phyloP scores from a whole-genome alignment of 2,113 vertebrate species.

The Oenanthe melanoleuca region DNA sequence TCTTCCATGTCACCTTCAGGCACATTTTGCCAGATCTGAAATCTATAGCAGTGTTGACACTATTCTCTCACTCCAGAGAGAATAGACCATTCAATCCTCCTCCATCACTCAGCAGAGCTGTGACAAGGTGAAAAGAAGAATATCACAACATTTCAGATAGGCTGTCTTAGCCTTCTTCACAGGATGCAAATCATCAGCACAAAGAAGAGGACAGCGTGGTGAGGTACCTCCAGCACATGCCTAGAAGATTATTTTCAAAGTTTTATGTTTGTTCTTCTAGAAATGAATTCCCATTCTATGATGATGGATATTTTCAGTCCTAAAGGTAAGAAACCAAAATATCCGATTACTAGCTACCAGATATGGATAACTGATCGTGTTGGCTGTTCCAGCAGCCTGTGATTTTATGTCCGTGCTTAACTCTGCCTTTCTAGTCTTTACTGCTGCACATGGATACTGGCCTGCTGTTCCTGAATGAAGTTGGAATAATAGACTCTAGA shows the following conservation, averaged over 20 bases:
- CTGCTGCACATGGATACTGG: background rate
- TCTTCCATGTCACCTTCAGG: constrained; percentile 45
- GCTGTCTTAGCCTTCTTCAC: constrained; percentile 66
- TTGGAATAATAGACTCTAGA: background rate
- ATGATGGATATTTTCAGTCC: constrained; percentile 63
- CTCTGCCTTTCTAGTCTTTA: background rate
- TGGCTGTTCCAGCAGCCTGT: background rate
- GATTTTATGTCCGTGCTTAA: background rate
- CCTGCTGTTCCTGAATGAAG: background rate
- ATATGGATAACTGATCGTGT: background rate
- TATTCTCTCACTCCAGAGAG: constrained; percentile 58
- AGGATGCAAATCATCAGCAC: constrained; percentile 67
- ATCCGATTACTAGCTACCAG: constrained; percentile 64
- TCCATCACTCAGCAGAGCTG: constrained; percentile 67
- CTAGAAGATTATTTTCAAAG: constrained; percentile 72
- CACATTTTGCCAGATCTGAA: constrained; percentile 61
- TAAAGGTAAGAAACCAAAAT: constrained; percentile 55
- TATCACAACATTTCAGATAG: constrained; percentile 55
- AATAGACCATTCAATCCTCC: constrained; percentile 68
- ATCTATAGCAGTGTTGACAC: constrained; percentile 74
- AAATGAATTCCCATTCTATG: constrained; percentile 65
- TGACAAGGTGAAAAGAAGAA: constrained; percentile 76
- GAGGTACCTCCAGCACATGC: constrained; percentile 41
- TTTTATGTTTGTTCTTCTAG: constrained; percentile 55
- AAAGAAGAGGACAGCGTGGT: constrained; percentile 35